These are phyloP conservation scores for Pygoscelis antarcticus DNA, from an alignment of 2,113 vertebrate species.

Conservation along the genomic window DNA sequence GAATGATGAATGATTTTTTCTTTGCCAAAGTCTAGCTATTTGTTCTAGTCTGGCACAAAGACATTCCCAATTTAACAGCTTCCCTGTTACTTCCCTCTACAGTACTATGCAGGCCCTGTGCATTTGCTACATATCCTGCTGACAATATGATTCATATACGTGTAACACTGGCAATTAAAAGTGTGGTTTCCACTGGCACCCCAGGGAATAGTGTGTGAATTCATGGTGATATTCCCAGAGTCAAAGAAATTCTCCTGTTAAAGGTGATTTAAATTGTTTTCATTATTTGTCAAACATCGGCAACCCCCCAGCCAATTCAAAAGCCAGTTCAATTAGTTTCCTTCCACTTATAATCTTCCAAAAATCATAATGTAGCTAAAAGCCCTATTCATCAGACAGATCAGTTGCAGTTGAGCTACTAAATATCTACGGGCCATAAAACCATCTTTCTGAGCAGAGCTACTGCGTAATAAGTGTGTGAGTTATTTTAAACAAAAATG, in stretches of 20 bases:
- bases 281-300: constrained; percentile 16
- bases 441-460: not conserved
- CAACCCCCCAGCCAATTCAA: constrained; percentile 39
- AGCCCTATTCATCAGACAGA: constrained; percentile 33
- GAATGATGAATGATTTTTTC: not conserved
- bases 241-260: constrained; percentile 45
- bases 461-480: not conserved
- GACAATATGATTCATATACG: not conserved
- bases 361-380: constrained; percentile 53
- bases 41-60: not conserved
- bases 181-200: not conserved
- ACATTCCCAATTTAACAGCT: not conserved
- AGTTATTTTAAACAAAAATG: constrained; percentile 50
- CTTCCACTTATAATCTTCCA: constrained; percentile 8
- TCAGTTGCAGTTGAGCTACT: constrained; percentile 30
- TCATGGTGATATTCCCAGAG: constrained; percentile 1
- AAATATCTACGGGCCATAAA: constrained; percentile 34
- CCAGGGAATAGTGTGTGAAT: not conserved
- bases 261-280: constrained; percentile 60
- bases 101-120: not conserved
- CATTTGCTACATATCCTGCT: not conserved
- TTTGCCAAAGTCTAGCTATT: not conserved
- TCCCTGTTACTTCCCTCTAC: not conserved
- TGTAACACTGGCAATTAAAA: constrained; percentile 45
- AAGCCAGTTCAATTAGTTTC: constrained; percentile 56